Percentiles rank a stretch among this genome's conserved stretches.
Conservation (phyloP, 1,140 invertebrate genomes). For the Bathynomus jamesi region DNA sequence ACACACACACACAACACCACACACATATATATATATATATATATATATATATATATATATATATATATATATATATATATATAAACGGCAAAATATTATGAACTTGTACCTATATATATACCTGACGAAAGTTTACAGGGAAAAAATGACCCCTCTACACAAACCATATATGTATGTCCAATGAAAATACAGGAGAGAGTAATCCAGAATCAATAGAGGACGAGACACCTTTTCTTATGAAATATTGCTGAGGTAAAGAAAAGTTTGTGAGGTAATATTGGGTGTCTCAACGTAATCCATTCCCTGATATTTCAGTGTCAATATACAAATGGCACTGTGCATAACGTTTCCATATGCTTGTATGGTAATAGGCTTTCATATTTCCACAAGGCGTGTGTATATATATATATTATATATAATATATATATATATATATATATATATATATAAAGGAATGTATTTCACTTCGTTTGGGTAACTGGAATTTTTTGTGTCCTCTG, state of each 20-base stretch:
- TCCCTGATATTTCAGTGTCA: neutral
- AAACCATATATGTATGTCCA: neutral
- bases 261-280: neutral
- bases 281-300: neutral
- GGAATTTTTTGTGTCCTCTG: too few relatives aligned
- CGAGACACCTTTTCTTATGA: neutral
- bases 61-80: neutral
- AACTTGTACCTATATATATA: neutral
- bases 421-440: neutral
- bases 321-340: neutral
- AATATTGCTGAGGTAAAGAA: neutral
- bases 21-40: neutral
- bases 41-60: neutral
- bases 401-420: neutral
- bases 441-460: neutral
- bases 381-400: neutral
- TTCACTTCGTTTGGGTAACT: too few relatives aligned
- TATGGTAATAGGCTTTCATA: neutral
- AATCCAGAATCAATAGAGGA: neutral
- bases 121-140: neutral
- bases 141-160: neutral
- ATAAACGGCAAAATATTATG: neutral
- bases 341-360: neutral
- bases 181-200: neutral
- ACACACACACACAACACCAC: neutral